Evolutionary conservation across 2,113 vertebrate genomes (phyloP), one percentile per base, ranked within the genome.

Genomic region (Xenus cinereus): DNA sequence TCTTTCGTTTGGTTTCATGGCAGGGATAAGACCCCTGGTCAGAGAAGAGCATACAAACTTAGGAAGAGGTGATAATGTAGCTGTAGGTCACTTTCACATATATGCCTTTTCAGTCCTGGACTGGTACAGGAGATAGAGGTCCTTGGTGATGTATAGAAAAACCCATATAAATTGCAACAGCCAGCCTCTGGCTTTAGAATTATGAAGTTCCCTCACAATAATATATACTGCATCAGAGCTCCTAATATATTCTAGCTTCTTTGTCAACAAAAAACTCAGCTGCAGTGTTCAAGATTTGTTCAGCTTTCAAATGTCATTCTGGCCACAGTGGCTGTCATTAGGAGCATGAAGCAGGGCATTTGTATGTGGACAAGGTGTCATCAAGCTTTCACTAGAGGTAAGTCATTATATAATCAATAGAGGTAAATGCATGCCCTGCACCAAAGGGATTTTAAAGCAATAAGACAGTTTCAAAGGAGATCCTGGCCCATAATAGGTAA

Each of bases 321-420:
- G 37, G n/a, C 15, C 26, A 30, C 15, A 53, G 45, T 15, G 41
- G 5, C 5, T 59, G 32, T 53, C n/a, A 20, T 27, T 46, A 66
- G 24, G n/a, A 89, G 21, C 20, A 37, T 69, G 74, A 41, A 85
- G 27, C 26, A n/a, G 33, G 7, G 26, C 2, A 6, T 48, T 51
- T 51, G 30, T 57, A 20, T 0, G 0, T 26, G 63, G n/a, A 6
- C 14, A n/a, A 64, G 43, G 1, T 21, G 12, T 53, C 3, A 2
- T 11, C 46, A 35, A 4, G 0, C 13, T 67, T 53, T 51, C 60
- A 57, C 37, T 46, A 45, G 24, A 4, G 0, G 10, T 60, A 82
- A 46, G 60, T 39, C 56, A 63, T 62, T 48, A 37, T 22, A 10
- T 15, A 15, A 53, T 28, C 39, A 28, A 3, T 9, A 43, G 10